Evolutionary conservation across 2,797 vertebrate genomes (phyloP).

Genomic region (Thamnophis elegans): DNA sequence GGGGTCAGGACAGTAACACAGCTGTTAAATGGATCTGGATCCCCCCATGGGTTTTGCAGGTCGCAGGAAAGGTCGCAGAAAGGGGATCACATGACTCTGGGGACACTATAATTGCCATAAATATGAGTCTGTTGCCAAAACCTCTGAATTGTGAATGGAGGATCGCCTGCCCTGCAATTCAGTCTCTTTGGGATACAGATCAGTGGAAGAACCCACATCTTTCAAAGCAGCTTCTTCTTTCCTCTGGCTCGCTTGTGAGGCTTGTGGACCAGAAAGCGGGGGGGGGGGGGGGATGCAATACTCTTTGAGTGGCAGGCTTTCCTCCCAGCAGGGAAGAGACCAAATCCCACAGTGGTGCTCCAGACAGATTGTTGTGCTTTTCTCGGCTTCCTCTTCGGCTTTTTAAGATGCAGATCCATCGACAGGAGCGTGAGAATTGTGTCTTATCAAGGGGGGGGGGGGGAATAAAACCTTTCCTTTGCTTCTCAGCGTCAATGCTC

Average conservation of each 20-base stretch:
- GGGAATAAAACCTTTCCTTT: background rate
- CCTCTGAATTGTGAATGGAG: background rate
- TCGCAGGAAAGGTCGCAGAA: too few species aligned
- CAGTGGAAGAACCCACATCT: background rate
- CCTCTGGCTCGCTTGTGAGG: background rate
- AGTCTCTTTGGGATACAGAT: background rate
- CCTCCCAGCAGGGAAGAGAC: background rate
- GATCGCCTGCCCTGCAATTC: background rate
- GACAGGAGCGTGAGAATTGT: background rate
- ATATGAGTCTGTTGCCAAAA: background rate
- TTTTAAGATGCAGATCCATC: background rate
- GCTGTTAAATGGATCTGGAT: too few species aligned
- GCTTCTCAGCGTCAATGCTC: rapidly evolving
- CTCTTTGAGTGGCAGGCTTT: background rate
- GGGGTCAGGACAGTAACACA: too few species aligned
- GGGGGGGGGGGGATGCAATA: background rate
- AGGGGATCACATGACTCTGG: too few species aligned
- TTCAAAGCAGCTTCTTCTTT: background rate
- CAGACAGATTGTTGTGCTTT: background rate
- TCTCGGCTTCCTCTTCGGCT: background rate
- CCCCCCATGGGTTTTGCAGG: too few species aligned
- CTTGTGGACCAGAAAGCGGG: background rate
- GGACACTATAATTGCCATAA: too few species aligned
- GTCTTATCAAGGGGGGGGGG: background rate
- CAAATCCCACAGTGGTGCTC: background rate